These are phyloP conservation scores for Drosophila virilis DNA, from an alignment of 1,140 invertebrate species.

Conservation along the genomic window DNA sequence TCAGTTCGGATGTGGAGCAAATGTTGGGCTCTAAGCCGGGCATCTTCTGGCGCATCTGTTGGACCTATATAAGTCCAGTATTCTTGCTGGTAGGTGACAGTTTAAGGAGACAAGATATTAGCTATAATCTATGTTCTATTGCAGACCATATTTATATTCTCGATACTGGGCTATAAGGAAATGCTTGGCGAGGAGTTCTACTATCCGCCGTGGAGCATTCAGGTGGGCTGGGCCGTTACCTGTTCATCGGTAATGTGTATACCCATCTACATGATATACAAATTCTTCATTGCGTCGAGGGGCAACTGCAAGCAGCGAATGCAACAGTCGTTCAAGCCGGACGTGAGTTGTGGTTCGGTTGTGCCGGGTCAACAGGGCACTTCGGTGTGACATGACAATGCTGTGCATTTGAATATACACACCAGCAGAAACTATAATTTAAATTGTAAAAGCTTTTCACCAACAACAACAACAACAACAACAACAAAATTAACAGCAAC, in stretches of 20 bases:
- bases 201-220: constrained; percentile 95
- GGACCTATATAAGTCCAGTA: constrained; percentile 95
- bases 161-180: constrained; percentile 93
- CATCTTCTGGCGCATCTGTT: constrained; percentile 96
- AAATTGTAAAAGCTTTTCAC: constrained; percentile 75
- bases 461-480: constrained; percentile 68
- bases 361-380: constrained; percentile 83
- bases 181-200: constrained; percentile 94
- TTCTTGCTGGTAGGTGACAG: constrained; percentile 88
- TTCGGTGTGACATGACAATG: constrained; percentile 84
- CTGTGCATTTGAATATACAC: constrained; percentile 69
- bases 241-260: constrained; percentile 97
- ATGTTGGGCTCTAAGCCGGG: constrained; percentile 96
- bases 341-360: constrained; percentile 66
- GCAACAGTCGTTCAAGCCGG: constrained; percentile 69
- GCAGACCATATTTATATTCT: constrained; percentile 96
- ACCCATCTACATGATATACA: constrained; percentile 93
- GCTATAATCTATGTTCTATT: neutral
- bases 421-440: constrained; percentile 66
- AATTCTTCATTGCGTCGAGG: constrained; percentile 89
- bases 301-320: constrained; percentile 85
- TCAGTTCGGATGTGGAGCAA: constrained; percentile 94
- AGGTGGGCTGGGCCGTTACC: constrained; percentile 95
- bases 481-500: constrained; percentile 46
- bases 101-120: neutral